Percentiles rank a stretch among this genome's conserved stretches.
These are phyloP conservation scores for Platynereis dumerilii DNA, from an alignment of 2,888 invertebrate species.

Conservation along the genomic window DNA sequence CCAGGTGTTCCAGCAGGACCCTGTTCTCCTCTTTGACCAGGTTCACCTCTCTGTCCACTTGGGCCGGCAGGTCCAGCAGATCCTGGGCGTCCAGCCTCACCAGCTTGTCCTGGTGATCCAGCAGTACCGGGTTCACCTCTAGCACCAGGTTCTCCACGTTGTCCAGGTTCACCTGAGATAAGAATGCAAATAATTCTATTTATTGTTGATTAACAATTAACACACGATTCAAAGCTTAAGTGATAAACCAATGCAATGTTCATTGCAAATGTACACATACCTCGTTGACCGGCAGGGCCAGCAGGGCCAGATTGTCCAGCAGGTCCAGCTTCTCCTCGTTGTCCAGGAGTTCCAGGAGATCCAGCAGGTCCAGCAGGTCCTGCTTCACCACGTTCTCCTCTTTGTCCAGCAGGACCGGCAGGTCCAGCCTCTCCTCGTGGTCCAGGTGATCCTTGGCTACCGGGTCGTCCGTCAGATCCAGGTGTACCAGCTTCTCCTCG, in stretches of 20 bases:
- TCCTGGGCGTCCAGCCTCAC: constrained; percentile 27
- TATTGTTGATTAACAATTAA: too few relatives aligned
- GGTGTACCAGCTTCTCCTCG: constrained; percentile 22
- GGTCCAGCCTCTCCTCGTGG: constrained; percentile 19
- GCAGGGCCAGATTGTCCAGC: constrained; percentile 21
- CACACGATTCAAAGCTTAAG: too few relatives aligned
- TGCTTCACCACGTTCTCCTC: constrained; percentile 29
- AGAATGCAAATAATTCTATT: too few relatives aligned
- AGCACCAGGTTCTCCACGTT: constrained; percentile 20
- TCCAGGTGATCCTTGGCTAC: constrained; percentile 2
- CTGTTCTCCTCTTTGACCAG: constrained; percentile 18
- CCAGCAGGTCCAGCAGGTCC: constrained; percentile 25
- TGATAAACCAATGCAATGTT: too few relatives aligned
- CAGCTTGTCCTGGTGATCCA: constrained; percentile 29
- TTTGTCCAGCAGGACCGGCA: constrained; percentile 28
- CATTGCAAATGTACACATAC: too few relatives aligned
- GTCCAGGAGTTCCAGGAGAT: constrained; percentile 16
- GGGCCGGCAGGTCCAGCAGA: constrained; percentile 25
- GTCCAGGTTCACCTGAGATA: constrained; percentile 16
- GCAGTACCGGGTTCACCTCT: constrained; percentile 26
- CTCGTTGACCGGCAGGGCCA: constrained; percentile 14
- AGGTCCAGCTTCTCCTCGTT: constrained; percentile 13
- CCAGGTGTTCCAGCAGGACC: constrained; percentile 20
- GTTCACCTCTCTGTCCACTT: constrained; percentile 27
- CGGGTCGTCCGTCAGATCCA: constrained; percentile 11